Evolutionary conservation across 2,113 vertebrate species (phyloP), one percentile per base, ranked within the genome.

Genomic region (Chaenogobius annularis): DNA sequence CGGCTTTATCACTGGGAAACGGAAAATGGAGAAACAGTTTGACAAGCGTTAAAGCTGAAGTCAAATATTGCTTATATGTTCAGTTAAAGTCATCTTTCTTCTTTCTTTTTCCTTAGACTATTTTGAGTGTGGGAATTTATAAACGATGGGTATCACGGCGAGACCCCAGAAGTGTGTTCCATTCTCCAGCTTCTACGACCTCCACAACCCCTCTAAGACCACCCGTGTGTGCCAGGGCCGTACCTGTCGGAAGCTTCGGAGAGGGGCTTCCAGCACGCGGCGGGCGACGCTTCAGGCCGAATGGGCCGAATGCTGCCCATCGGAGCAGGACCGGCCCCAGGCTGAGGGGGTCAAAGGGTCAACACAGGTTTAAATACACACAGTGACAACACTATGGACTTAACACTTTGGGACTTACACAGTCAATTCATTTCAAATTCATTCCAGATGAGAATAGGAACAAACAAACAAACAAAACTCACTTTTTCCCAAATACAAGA

Each of bases 1-100:
- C 88, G 10, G 93, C 92, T 64, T n/a, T 75, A 10, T 91, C 90
- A 82, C 93, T 93, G 70, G 31, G 80, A 83, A 73, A 55, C 5
- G 77, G 78, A 23, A 58, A 26, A 58, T 14, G 3, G 20, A 23
- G 20, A 13, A 56, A 17, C 47, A 52, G 44, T 46, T 46, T 12
- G 7, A 3, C 0, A 50, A 50, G 6, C 15, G 15, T 19, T 7
- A 7, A 46, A n/a, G 50, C 12, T 3, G 3, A 52, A 4, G 26
- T 31, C 2, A 31, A 31, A 31, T 31, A 31, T 31, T 31, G n/a
- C n/a, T n/a, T n/a, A n/a, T n/a, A n/a, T n/a, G n/a, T n/a, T n/a
- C n/a, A n/a, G 3, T 10, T 46, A 3, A 3, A 47, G 13, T 47
- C 11, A 47, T 15, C 46, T 47, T 47, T 13, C 13, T 4, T 47